Base-by-base conservation (phyloP, 2,888 invertebrate genomes). In the Dicranocentrus wangi region DNA sequence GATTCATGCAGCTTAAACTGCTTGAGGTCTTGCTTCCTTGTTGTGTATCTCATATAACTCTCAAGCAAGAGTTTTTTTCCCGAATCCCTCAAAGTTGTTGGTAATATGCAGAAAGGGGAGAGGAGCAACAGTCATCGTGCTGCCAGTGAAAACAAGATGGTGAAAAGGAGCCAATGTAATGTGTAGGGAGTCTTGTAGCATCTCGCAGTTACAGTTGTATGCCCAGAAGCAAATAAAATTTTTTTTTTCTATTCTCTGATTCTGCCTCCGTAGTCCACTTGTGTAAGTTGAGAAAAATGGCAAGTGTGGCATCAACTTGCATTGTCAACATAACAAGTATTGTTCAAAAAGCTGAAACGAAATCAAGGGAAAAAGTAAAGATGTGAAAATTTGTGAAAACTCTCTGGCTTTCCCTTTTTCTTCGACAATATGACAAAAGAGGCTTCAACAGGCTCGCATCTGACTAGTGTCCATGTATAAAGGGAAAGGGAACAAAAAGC, bases 301-400 rank as follows among this genome's bases (percentile, higher is more conserved):
- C 19, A 63, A 66, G 51, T 27, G 66, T 66, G 51, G 51, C 27
- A 63, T 43, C 63, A 63, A 63, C 63, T 19, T 63, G 43, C 63
- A 63, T 63, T 63, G 63, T 63, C 63, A 63, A 42, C 15, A 27
- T 28, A 60, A 60, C n/a, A 60, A 28, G 28, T 28, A 60, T 60
- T n/a, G 60, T 27, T 60, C 63, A 39, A 7, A 53, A 68, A 53
- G 53, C 42, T 60, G 68, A 39, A 77, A 69, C 47, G 55, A 77
- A 70, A 69, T 77, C 61, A 69, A 47, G 27, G 17, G 60, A 55
- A 63, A 70, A 77, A 70, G 68, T 76, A 68, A 66, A 55, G 68
- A 76, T 61, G 76, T 61, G 68, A 76, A 61, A 76, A 76, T 68
- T 68, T 76, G 68, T 61, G 60, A 25, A 68, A 68, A 23, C n/a